Evolutionary conservation across 2,888 invertebrate genomes (phyloP).

Genomic region (Rhagium mordax): DNA sequence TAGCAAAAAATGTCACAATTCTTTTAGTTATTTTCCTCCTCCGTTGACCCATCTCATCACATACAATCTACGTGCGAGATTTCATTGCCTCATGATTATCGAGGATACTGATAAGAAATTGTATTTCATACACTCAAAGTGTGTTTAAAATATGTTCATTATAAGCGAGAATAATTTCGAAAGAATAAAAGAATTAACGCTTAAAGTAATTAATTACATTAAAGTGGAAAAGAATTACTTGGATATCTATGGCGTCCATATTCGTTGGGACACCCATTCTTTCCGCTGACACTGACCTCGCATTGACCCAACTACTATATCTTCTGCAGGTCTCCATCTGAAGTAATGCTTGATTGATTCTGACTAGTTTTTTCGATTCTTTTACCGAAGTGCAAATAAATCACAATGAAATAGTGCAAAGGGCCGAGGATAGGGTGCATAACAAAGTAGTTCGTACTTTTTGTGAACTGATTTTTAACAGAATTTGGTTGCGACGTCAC

Average conservation of each 20-base stretch:
- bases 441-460: conserved; percentile 68
- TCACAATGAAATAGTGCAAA: conserved; percentile 70
- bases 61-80: no score
- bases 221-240: not conserved
- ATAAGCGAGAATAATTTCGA: no score
- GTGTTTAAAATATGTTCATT: no score
- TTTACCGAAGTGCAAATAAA: conserved; percentile 70
- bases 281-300: conserved; percentile 65
- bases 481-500: conserved; percentile 42
- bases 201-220: not conserved
- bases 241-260: conserved; percentile 27
- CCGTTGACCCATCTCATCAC: no score
- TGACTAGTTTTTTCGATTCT: conserved; percentile 71
- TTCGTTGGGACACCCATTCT: conserved; percentile 39
- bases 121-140: no score
- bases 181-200: not conserved
- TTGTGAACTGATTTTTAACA: conserved; percentile 66
- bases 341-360: conserved; percentile 72
- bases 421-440: conserved; percentile 67
- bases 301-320: conserved; percentile 68
- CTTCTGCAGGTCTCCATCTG: conserved; percentile 69
- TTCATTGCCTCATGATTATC: no score
- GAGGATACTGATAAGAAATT: no score
- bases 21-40: no score
- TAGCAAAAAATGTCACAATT: no score